Evolutionary conservation across 2,888 invertebrate genomes (phyloP), one percentile per base, ranked within the genome.

Genomic region (Diarsia mendica): DNA sequence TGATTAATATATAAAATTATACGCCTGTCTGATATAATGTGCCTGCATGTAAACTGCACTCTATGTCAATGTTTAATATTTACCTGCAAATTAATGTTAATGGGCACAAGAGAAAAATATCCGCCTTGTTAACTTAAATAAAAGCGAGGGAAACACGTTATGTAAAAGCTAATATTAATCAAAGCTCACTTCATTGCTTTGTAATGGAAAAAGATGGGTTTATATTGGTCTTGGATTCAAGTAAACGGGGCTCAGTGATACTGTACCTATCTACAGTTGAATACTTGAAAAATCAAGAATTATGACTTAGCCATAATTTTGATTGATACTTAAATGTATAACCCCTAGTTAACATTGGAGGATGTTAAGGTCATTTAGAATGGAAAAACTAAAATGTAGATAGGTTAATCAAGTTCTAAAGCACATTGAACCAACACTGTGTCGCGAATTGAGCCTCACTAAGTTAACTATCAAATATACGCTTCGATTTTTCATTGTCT

Each of bases 1-100:
- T 80, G 58, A 75, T 82, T 77, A 58, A 84, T 83, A 63, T 70
- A 72, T 70, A 75, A 77, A 80, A 86, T 80, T 68, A 82, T 75
- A 70, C 63, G 69, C 44, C 53, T 67, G 55, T 13, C n/a, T 64
- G 66, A 68, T 76, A 68, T 76, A 78, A 68, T 80, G 66, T 76
- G 65, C 46, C 23, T 65, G 49, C 49, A 65, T 82, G 82, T 68
- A 79, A 71, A 60, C 84, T 75, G 75, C 84, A 65, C 75, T 51
- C 65, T 84, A 82, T 58, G 60, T 65, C 65, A 83, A 66, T 53
- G 61, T 80, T 82, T 39, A 79, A 80, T 71, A 79, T 83, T 74
- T 83, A 79, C 61, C 20, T 6, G 53, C 48, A 75, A 75, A 70
- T 71, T 53, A 71, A 79, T 75, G 64, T 75, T 75, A 66, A 63